Percentiles rank a stretch among this genome's conserved stretches.
These are phyloP conservation scores for Menura novaehollandiae DNA, from an alignment of 2,113 vertebrate genomes.

Conservation along the genomic window DNA sequence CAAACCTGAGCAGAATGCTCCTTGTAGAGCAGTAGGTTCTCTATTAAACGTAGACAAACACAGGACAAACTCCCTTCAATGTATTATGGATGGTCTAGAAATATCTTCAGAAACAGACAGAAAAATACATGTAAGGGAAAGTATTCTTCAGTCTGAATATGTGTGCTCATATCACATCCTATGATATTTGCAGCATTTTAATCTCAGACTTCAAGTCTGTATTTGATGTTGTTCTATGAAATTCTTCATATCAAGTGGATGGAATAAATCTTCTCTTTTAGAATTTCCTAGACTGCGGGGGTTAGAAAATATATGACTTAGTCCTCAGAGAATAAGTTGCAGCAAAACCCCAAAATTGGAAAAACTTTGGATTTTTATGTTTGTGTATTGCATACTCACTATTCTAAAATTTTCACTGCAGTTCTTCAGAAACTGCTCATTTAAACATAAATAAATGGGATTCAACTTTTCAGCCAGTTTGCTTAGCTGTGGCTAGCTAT, in stretches of 20 bases:
- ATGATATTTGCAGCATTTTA: background rate
- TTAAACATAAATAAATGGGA: background rate
- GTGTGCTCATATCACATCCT: background rate
- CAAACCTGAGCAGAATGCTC: background rate
- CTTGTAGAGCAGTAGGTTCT: background rate
- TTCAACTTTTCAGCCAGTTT: background rate
- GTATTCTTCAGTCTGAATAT: background rate
- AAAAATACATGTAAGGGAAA: background rate
- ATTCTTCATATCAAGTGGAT: background rate
- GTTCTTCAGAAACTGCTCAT: background rate
- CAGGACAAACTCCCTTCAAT: background rate
- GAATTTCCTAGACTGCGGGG: background rate
- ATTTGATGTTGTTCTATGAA: background rate
- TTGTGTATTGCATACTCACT: background rate
- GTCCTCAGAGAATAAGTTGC: background rate
- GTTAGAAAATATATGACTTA: background rate
- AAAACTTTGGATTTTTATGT: background rate
- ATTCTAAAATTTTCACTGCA: background rate
- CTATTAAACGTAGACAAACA: background rate
- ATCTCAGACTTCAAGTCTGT: background rate
- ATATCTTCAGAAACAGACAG: background rate
- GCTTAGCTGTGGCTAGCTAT: background rate
- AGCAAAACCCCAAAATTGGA: background rate
- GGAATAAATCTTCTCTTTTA: background rate
- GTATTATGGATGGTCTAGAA: background rate